Conservation (phyloP, 2,888 invertebrate genomes). For the Syritta pipiens region DNA sequence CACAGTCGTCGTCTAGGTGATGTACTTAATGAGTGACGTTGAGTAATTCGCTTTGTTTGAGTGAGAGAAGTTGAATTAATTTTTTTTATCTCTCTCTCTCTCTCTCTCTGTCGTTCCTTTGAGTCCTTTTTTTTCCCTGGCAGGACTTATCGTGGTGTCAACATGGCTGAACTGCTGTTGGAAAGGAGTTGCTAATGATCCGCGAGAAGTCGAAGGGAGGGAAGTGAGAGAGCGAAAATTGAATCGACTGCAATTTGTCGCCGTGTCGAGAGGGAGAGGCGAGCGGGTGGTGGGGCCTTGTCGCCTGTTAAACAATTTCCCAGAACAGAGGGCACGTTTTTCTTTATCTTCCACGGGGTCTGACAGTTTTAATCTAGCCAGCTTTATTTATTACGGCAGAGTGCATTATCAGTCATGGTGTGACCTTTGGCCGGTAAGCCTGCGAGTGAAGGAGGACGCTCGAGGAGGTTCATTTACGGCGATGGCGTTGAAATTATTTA, state of each 20-base stretch:
- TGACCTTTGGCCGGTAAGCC: no score
- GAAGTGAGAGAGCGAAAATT: slow-evolving; percentile 36
- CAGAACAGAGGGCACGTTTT: background rate
- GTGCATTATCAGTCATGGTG: background rate
- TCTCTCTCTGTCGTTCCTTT: background rate
- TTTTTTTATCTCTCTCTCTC: slow-evolving; percentile 37
- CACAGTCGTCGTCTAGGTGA: slow-evolving; percentile 64
- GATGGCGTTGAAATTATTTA: no score
- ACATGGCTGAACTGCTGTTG: slow-evolving; percentile 29
- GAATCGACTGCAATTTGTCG: slow-evolving; percentile 65
- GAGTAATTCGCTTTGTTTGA: slow-evolving; percentile 60
- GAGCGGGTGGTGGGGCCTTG: no score
- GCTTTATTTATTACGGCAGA: slow-evolving; percentile 31
- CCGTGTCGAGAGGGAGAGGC: background rate
- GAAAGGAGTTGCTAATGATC: slow-evolving; percentile 60
- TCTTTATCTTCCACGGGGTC: slow-evolving; percentile 12
- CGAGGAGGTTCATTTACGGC: no score
- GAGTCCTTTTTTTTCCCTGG: background rate
- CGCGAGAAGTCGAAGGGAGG: no score
- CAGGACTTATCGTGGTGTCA: slow-evolving; percentile 41
- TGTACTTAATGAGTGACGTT: slow-evolving; percentile 69
- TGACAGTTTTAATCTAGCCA: slow-evolving; percentile 33
- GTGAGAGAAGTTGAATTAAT: slow-evolving; percentile 61
- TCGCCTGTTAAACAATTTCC: background rate
- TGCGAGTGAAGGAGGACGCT: no score